phyloP scores from a whole-genome alignment of 1,140 invertebrate species.

The Aphidius ervi region DNA sequence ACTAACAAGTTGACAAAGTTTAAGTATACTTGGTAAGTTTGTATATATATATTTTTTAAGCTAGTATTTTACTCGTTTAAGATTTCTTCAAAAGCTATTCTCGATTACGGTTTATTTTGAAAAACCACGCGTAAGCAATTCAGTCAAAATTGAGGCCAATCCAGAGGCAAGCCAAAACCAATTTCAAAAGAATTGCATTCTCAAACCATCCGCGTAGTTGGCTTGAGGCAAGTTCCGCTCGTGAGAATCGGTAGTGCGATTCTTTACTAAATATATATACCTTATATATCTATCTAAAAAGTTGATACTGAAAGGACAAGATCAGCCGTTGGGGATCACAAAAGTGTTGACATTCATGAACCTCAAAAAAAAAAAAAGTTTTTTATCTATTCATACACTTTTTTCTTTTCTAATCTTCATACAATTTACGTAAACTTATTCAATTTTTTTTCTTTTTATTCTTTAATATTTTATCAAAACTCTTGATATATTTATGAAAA shows the following conservation, averaged over 20 bases:
- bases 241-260: no score
- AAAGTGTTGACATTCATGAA: slow-evolving; percentile 19
- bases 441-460: slow-evolving; percentile 3
- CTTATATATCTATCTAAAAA: no score
- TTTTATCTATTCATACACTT: slow-evolving; percentile 1
- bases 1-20: no score
- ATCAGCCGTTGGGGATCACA: neutral
- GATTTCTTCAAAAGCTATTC: no score
- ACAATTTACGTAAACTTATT: neutral
- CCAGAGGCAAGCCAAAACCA: slow-evolving; percentile 39
- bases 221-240: slow-evolving; percentile 21
- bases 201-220: slow-evolving; percentile 36
- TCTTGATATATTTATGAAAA: no score
- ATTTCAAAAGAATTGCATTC: slow-evolving; percentile 47
- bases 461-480: no score
- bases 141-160: slow-evolving; percentile 25
- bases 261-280: no score
- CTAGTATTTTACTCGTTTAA: no score
- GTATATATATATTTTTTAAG: no score
- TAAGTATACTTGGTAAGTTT: no score
- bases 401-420: slow-evolving; percentile 4
- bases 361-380: neutral
- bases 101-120: neutral
- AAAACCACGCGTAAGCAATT: slow-evolving; percentile 30
- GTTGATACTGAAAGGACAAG: slow-evolving; percentile 3